Conservation (phyloP, 2,113 vertebrate genomes). For the Gymnobelideus leadbeateri region DNA sequence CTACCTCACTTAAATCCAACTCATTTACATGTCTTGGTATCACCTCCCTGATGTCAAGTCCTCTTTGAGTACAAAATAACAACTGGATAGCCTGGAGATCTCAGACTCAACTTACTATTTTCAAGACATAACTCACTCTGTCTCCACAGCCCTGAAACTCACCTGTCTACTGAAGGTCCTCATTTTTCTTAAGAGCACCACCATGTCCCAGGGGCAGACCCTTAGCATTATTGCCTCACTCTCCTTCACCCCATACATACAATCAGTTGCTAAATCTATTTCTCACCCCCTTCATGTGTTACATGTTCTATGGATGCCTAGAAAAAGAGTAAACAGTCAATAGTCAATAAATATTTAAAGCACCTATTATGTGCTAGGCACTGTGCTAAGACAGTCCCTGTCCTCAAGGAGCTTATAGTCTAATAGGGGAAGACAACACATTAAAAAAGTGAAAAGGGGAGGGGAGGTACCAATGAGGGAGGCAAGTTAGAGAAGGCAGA, state of each 20-base stretch:
- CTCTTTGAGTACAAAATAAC: too few species aligned
- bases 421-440: not conserved
- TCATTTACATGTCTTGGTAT: too few species aligned
- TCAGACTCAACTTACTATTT: not conserved
- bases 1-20: too few species aligned
- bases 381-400: not conserved
- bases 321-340: not conserved
- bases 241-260: not conserved
- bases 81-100: not conserved
- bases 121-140: not conserved
- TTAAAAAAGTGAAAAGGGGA: not conserved
- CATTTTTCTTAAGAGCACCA: not conserved
- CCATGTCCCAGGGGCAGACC: not conserved
- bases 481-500: too few species aligned
- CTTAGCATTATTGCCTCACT: not conserved
- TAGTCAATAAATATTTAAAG: not conserved
- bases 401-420: not conserved
- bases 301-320: not conserved
- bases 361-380: not conserved
- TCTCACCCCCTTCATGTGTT: not conserved
- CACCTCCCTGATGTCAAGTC: too few species aligned
- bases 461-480: not conserved
- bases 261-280: not conserved
- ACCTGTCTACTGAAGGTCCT: not conserved
- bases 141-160: not conserved